Evolutionary conservation across 2,113 vertebrate genomes (phyloP), one percentile per base, ranked within the genome.

Genomic region (Sander lucioperca): DNA sequence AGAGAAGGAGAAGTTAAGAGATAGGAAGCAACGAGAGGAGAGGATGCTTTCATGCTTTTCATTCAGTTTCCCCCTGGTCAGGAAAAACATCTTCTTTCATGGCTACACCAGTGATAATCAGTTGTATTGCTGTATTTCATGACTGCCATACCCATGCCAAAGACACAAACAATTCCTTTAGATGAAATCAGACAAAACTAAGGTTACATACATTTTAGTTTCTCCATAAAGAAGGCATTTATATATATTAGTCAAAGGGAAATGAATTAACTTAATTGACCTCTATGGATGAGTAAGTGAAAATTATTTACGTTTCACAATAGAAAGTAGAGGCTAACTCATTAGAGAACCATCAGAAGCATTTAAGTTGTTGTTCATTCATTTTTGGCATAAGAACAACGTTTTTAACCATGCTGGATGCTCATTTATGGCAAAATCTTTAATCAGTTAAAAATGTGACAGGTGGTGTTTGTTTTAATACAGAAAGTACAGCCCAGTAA

Each of bases 1-100:
- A 74, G 75, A 88, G 68, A 74, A 59, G 65, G 47, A 80, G 84
- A 71, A 79, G 79, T 48, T 51, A 73, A 79, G 74, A 75, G 68
- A 88, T 90, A 87, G 86, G 83, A 80, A 23, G 74, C 54, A 43
- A 30, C 61, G 74, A 77, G 76, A 81, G 56, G 67, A 80, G 51
- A 74, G 68, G 67, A 33, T 36, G 73, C 82, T 84, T 88, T 85
- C 76, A 91, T 85, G 69, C 70, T 73, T 69, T n/a, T n/a, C n/a
- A 74, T 30, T 68, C 62, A 47, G 64, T 82, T 89, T 88, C 61
- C 80, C 66, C 63, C 13, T 77, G 81, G 83, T 79, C 75, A 70
- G 74, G 27, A 63, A 86, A 79, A 81, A 63, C 58, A 77, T 81
- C 61, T 77, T 61, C 67, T 89, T 85, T 86, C 61, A 79, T 75